These are phyloP conservation scores for Anagyrus pseudococci DNA, from an alignment of 2,888 invertebrate genomes.

Conservation along the genomic window DNA sequence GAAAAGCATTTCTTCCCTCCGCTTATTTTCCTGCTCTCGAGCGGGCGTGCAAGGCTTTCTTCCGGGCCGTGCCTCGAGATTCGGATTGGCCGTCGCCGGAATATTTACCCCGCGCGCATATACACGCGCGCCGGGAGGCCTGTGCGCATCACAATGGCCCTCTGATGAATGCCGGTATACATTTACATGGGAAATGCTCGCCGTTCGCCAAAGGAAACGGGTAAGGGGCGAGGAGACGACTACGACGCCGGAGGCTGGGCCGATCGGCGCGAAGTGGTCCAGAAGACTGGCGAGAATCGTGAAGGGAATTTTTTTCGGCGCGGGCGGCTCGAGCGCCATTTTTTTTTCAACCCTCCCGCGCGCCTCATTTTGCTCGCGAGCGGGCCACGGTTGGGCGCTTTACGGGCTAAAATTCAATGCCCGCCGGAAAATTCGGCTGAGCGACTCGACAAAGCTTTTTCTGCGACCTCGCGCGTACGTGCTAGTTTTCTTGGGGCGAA, in stretches of 20 bases:
- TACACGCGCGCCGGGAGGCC: slow-evolving; percentile 39
- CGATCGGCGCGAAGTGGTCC: slow-evolving; percentile 44
- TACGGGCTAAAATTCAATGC: too few species aligned
- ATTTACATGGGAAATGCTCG: slow-evolving; percentile 58
- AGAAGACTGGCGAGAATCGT: slow-evolving; percentile 44
- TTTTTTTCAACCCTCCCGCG: too few species aligned
- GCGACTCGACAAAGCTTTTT: too few species aligned
- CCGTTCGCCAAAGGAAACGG: slow-evolving; percentile 34
- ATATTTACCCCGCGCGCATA: slow-evolving; percentile 42
- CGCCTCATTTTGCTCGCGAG: too few species aligned
- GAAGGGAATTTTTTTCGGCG: slow-evolving; percentile 45
- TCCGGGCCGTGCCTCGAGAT: slow-evolving; percentile 17
- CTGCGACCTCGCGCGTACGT: too few species aligned
- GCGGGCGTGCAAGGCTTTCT: too few species aligned
- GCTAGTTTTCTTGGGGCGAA: too few species aligned
- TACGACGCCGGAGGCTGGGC: background rate
- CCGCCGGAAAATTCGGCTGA: too few species aligned
- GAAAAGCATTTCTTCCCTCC: slow-evolving; percentile 38
- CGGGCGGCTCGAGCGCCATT: slow-evolving; percentile 36
- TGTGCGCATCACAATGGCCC: slow-evolving; percentile 52
- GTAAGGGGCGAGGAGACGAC: too few species aligned
- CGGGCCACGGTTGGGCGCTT: too few species aligned
- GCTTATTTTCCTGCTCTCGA: background rate
- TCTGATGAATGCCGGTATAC: slow-evolving; percentile 59
- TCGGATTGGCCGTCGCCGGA: slow-evolving; percentile 41